Evolutionary conservation across 2,797 vertebrate genomes (phyloP).

Genomic region (Hyperoplus immaculatus): DNA sequence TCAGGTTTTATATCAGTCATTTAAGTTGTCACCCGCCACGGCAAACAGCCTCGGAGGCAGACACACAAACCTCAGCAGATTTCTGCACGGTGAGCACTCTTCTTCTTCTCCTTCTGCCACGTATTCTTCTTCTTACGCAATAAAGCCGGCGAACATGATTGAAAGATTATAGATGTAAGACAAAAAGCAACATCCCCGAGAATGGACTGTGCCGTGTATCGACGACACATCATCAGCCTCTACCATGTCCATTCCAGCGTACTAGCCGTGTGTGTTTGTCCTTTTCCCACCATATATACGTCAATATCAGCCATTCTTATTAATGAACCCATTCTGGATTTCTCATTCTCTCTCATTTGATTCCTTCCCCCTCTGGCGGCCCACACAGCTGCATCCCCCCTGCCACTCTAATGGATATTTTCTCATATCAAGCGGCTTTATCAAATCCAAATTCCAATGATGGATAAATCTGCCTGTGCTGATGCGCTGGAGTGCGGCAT

Average conservation of each 20-base stretch:
- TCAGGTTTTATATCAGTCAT: slow-evolving; percentile 85
- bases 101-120: slow-evolving; percentile 42
- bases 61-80: slow-evolving; percentile 70
- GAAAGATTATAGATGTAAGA: slow-evolving; percentile 59
- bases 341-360: slow-evolving; percentile 69
- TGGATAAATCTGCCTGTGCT: slow-evolving; percentile 81
- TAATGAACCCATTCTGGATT: slow-evolving; percentile 72
- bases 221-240: slow-evolving; percentile 32
- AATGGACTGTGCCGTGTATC: slow-evolving; percentile 31
- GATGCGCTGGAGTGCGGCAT: slow-evolving; percentile 64
- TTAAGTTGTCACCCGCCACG: slow-evolving; percentile 81
- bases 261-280: slow-evolving; percentile 37
- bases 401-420: slow-evolving; percentile 69
- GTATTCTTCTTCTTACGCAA: slow-evolving; percentile 40
- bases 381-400: slow-evolving; percentile 63
- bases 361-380: slow-evolving; percentile 33
- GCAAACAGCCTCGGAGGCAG: slow-evolving; percentile 76
- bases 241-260: slow-evolving; percentile 37
- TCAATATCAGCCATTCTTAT: slow-evolving; percentile 70
- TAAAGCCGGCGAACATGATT: slow-evolving; percentile 56
- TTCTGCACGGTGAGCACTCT: slow-evolving; percentile 54
- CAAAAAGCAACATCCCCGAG: slow-evolving; percentile 40
- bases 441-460: slow-evolving; percentile 81
- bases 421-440: slow-evolving; percentile 75
- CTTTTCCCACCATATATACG: slow-evolving; percentile 53